Conservation (phyloP, 2,797 vertebrate genomes). For the Rhynchonycteris naso region DNA sequence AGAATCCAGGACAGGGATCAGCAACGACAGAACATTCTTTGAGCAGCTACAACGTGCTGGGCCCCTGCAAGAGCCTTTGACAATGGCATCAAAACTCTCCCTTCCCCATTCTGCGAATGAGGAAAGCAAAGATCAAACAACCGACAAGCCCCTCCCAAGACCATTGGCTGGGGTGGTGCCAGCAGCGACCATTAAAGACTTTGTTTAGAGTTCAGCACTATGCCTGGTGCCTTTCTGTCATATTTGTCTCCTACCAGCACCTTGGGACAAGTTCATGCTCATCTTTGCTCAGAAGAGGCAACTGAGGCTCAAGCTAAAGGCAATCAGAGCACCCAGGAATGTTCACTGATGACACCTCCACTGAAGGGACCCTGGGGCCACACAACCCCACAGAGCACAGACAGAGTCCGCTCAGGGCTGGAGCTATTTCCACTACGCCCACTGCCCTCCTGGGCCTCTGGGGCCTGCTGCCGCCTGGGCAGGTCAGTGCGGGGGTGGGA, state of each 20-base stretch:
- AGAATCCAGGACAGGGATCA: not conserved
- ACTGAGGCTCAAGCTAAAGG: not conserved
- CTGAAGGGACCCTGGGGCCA: not conserved
- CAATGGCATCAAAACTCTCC: not conserved
- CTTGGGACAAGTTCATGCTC: not conserved
- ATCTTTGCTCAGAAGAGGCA: not conserved
- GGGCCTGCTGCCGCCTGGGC: not conserved
- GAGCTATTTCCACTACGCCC: not conserved
- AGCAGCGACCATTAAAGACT: not conserved
- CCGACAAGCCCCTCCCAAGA: not conserved
- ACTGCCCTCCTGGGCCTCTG: no score
- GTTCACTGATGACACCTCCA: not conserved
- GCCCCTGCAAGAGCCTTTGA: not conserved
- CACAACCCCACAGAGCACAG: not conserved
- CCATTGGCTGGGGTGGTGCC: accelerated
- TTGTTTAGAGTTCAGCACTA: not conserved
- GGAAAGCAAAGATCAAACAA: not conserved
- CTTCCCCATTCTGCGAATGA: not conserved
- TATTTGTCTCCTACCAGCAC: not conserved
- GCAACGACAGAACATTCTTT: not conserved
- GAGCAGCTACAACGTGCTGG: not conserved
- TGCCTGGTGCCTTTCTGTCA: not conserved
- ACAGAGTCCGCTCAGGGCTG: not conserved
- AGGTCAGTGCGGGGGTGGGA: not conserved
- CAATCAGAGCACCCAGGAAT: not conserved